These are phyloP conservation scores for Tanypteryx hageni DNA, from an alignment of 2,888 invertebrate species.

Conservation along the genomic window DNA sequence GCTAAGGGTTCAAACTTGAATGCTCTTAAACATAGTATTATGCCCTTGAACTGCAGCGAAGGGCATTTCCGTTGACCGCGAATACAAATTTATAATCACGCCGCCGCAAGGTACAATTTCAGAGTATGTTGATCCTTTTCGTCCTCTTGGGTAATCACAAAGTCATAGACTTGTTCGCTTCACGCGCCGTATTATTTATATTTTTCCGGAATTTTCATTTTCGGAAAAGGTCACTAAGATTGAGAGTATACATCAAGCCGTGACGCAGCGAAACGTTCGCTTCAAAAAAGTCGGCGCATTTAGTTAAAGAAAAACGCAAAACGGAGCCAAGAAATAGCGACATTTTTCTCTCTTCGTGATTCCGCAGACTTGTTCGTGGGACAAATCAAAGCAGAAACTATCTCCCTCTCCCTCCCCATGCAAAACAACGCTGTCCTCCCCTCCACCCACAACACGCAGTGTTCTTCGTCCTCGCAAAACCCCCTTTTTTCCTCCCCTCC, in stretches of 20 bases:
- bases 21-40: not conserved
- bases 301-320: not conserved
- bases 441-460: not conserved
- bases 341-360: not conserved
- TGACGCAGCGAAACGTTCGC: not conserved
- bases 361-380: constrained; percentile 15
- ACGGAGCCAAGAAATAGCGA: not conserved
- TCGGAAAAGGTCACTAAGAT: not conserved
- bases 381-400: constrained; percentile 52
- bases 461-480: not conserved
- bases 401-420: not conserved
- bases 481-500: not conserved
- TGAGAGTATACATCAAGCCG: too few relatives aligned
- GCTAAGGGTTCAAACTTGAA: not conserved
- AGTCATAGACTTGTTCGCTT: constrained; percentile 14
- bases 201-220: not conserved
- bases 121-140: not conserved
- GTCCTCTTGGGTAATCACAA: constrained; percentile 48
- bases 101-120: not conserved
- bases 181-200: constrained; percentile 14
- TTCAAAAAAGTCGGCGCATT: not conserved
- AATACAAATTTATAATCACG: constrained; percentile 55
- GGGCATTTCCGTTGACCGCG: constrained; percentile 42
- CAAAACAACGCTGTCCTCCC: constrained; percentile 27
- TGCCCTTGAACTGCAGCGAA: constrained; percentile 33